phyloP scores from a whole-genome alignment of 2,888 invertebrate genomes.

The Cantharis flavilabris region DNA sequence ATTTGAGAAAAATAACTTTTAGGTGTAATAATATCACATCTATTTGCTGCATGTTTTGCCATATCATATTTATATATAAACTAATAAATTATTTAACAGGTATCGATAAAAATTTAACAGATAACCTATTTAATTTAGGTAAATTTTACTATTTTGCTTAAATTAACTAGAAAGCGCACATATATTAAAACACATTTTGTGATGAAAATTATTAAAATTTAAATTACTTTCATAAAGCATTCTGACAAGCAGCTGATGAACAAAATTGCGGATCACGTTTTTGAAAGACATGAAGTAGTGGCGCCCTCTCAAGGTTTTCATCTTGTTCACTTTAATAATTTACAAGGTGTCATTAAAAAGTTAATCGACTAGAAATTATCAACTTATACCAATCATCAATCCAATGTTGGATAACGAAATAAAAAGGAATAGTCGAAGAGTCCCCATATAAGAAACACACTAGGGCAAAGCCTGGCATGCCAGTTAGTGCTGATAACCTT shows the following conservation, averaged over 20 bases:
- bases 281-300: background rate
- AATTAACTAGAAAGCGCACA: background rate
- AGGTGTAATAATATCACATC: background rate
- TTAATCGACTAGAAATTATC: background rate
- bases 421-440: too few relatives aligned
- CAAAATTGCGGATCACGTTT: background rate
- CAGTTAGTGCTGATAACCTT: too few relatives aligned
- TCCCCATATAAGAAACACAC: too few relatives aligned
- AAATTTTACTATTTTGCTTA: background rate
- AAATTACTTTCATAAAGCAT: background rate
- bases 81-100: background rate
- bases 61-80: slow-evolving; percentile 1
- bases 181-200: background rate
- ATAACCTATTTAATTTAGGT: background rate
- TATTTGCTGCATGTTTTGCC: background rate
- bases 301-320: background rate
- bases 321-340: background rate
- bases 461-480: too few relatives aligned
- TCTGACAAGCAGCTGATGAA: background rate
- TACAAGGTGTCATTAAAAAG: background rate
- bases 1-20: slow-evolving; percentile 18
- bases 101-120: background rate
- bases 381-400: too few relatives aligned
- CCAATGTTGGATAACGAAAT: too few relatives aligned
- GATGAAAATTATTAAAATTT: background rate